Base-by-base conservation (phyloP, 2,888 invertebrate genomes). In the Dendrolimus houi region DNA sequence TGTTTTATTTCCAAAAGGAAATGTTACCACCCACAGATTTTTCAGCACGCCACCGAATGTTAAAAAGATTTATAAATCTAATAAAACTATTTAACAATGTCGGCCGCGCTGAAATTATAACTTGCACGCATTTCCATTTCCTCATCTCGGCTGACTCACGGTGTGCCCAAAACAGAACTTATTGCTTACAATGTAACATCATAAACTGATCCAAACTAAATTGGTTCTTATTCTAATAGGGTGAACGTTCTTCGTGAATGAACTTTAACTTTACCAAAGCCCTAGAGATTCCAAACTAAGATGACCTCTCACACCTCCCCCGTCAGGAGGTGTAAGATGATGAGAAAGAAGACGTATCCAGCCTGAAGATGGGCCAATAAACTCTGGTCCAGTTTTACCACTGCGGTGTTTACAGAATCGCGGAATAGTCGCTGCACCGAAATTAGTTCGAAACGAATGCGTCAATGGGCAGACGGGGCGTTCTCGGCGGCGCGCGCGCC, bases 61-160 rank as follows among this genome's bases (percentile, higher is more conserved):
- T 65, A 65, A 69, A 71, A 68, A 77, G 79, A 85, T 87, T 84
- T 85, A 85, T 83, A 82, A 82, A 66, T 66, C 62, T 67, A 62
- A 67, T 42, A 47, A 58, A 83, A 79, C 74, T 79, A 79, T 81
- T 79, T 80, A 83, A 87, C 86, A 85, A 84, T 84, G 87, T 87
- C 82, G 81, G 85, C 75, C 74, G 79, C 73, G 79, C 84, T 75
- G 77, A 86, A 87, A 87, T 86, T 86, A 87, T 87, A 87, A 83
- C 86, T 77, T 82, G 85, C 86, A 84, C 85, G 86, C 87, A 87
- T 88, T 88, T 88, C 89, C 87, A 87, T 88, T 88, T 88, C 89
- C 88, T 88, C 87, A 85, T 86, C 83, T 79, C 78, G 74, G 69
- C 78, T 88, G 89, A 88, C 80, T 88, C 89, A 88, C 77, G 69